phyloP scores from a whole-genome alignment of 2,797 vertebrate genomes.

The Catamblyrhynchus diadema region DNA sequence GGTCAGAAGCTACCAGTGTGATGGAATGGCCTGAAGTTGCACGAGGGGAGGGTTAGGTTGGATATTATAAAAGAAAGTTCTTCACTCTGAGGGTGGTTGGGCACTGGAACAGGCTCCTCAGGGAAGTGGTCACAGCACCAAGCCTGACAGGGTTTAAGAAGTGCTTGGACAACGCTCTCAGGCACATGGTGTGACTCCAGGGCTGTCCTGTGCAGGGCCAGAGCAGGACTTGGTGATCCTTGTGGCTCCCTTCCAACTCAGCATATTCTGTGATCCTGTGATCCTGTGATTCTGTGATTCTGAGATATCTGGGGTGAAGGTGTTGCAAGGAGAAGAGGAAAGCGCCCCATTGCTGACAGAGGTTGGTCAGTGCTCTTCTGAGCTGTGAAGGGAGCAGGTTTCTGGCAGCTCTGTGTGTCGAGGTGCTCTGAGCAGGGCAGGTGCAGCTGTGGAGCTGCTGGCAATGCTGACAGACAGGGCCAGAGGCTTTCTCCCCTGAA shows the following conservation, averaged over 20 bases:
- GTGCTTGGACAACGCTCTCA: accelerated
- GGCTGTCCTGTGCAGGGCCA: too few relatives aligned
- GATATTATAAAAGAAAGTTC: neutral
- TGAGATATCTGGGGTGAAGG: neutral
- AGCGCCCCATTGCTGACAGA: neutral
- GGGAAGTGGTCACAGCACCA: neutral
- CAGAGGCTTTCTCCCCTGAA: neutral
- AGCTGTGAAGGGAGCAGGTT: neutral
- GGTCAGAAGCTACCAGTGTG: accelerated
- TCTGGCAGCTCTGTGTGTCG: accelerated
- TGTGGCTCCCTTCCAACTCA: neutral
- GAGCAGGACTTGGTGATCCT: neutral
- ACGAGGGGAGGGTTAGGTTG: too few relatives aligned
- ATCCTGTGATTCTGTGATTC: neutral
- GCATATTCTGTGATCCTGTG: neutral
- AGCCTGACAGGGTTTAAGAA: neutral
- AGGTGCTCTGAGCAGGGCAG: neutral
- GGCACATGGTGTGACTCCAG: neutral
- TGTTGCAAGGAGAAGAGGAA: neutral
- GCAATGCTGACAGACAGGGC: neutral
- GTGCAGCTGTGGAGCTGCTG: neutral
- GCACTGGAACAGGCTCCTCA: neutral
- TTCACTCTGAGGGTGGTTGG: accelerated
- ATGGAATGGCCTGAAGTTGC: neutral
- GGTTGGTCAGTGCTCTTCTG: neutral